Percentiles rank a stretch among this genome's conserved stretches.
Conservation (phyloP, 2,797 vertebrate species). For the Gymnodraco acuticeps region DNA sequence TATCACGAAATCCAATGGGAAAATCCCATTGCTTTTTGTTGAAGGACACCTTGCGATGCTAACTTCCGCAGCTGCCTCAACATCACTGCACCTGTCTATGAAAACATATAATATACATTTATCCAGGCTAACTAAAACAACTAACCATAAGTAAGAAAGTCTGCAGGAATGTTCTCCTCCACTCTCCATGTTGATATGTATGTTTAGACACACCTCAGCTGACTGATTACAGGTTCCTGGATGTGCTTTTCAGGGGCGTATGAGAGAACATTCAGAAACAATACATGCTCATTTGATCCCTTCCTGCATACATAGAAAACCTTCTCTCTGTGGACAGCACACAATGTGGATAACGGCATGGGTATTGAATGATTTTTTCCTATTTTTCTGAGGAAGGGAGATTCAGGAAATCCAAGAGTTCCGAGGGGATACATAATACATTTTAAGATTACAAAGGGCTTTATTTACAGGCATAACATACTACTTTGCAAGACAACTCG, state of each 20-base stretch:
- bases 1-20: too few relatives aligned
- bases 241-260: constrained; percentile 45
- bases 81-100: too few relatives aligned
- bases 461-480: constrained; percentile 10
- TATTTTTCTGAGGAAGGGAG: constrained; percentile 47
- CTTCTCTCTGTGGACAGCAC: constrained; percentile 31
- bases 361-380: neutral
- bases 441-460: constrained; percentile 23
- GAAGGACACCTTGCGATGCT: too few relatives aligned
- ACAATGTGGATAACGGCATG: neutral
- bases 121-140: constrained; percentile 9
- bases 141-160: neutral
- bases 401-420: constrained; percentile 51
- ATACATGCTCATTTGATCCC: constrained; percentile 47
- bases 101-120: neutral
- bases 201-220: constrained; percentile 25
- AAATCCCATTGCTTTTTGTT: too few relatives aligned
- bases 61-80: too few relatives aligned
- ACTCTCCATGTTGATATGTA: constrained; percentile 34
- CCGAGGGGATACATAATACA: constrained; percentile 27
- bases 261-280: constrained; percentile 62
- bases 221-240: constrained; percentile 49
- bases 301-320: constrained; percentile 59
- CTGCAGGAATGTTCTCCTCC: neutral
- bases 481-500: constrained; percentile 24